These are phyloP conservation scores for Martes martes DNA, from an alignment of 2,113 vertebrate genomes.

Conservation along the genomic window DNA sequence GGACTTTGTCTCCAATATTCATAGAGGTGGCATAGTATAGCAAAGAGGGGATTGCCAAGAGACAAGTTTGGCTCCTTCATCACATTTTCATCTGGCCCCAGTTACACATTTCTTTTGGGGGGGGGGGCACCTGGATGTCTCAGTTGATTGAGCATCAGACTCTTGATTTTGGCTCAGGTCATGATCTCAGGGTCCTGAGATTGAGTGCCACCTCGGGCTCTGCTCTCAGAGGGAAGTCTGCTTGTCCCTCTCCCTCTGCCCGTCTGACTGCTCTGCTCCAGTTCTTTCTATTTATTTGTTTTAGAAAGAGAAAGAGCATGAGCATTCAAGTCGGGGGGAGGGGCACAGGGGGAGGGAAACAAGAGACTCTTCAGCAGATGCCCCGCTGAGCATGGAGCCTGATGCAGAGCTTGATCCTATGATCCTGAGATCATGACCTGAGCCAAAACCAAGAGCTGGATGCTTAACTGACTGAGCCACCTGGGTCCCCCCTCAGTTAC, in stretches of 20 bases:
- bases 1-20: not conserved
- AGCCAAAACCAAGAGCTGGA: not conserved
- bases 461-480: not conserved
- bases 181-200: not conserved
- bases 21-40: not conserved
- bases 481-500: not conserved
- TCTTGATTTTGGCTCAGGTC: not conserved
- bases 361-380: too few relatives aligned
- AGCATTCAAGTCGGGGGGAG: too few relatives aligned
- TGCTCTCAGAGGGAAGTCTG: too few relatives aligned
- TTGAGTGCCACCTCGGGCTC: too few relatives aligned
- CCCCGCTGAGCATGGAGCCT: too few relatives aligned
- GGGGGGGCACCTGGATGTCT: not conserved
- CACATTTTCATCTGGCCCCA: not conserved
- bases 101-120: not conserved
- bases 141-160: not conserved
- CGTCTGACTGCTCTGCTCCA: too few relatives aligned
- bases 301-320: too few relatives aligned
- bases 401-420: too few relatives aligned
- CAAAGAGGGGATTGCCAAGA: not conserved
- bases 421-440: not conserved
- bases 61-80: not conserved
- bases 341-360: too few relatives aligned
- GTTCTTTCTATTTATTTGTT: too few relatives aligned
- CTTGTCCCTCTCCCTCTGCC: too few relatives aligned